Evolutionary conservation across 1,140 invertebrate genomes (phyloP).

Genomic region (Papilio machaon): DNA sequence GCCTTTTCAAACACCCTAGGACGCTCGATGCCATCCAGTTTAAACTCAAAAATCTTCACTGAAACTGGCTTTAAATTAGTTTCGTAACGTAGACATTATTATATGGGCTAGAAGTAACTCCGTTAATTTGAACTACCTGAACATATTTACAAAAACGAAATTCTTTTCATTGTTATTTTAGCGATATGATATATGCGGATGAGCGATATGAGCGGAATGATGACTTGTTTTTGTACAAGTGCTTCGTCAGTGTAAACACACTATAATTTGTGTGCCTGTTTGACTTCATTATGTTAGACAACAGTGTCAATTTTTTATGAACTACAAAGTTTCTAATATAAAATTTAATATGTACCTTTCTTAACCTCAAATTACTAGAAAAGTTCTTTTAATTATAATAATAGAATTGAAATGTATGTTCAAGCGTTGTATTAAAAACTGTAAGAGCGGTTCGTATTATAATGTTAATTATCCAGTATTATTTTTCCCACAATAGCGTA

Average conservation of each 20-base stretch:
- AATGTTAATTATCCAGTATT: neutral
- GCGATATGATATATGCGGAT: too few relatives aligned
- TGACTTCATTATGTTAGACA: too few relatives aligned
- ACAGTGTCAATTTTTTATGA: too few relatives aligned
- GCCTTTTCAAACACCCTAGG: neutral
- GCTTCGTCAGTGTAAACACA: too few relatives aligned
- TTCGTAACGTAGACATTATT: neutral
- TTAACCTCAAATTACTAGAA: neutral
- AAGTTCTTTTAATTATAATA: neutral
- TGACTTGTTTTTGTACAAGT: too few relatives aligned
- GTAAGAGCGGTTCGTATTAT: neutral
- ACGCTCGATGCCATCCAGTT: neutral
- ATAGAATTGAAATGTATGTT: neutral
- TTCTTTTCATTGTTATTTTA: too few relatives aligned
- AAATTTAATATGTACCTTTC: neutral
- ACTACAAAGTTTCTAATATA: too few relatives aligned
- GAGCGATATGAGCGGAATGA: too few relatives aligned
- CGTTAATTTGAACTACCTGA: too few relatives aligned
- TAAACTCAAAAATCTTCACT: neutral
- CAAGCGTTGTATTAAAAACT: neutral
- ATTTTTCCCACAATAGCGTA: neutral
- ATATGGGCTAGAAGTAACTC: neutral
- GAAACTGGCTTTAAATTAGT: neutral
- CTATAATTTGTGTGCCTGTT: too few relatives aligned
- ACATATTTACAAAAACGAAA: too few relatives aligned